Base-by-base conservation (phyloP, 1,140 invertebrate genomes). In the Hirudo medicinalis region DNA sequence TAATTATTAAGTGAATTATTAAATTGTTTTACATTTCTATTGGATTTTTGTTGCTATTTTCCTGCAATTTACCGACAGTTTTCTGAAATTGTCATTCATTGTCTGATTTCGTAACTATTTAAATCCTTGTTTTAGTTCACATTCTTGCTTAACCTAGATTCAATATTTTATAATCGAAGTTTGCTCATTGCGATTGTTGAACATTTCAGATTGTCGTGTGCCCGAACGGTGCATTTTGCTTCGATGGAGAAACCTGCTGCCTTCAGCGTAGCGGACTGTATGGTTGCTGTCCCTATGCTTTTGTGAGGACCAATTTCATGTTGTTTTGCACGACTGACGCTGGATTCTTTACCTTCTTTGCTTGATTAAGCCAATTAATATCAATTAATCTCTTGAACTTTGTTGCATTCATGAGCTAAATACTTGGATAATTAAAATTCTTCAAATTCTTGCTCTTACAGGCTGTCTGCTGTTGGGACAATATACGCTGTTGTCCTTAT, bases 201-300 rank as follows among this genome's bases (percentile, higher is more conserved):
- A 49, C 3, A 49, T 49, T 49, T 49, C 43, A 49, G 43, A 49
- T 49, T 9, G 43, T 49, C 43, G 43, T 49, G 1, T 49, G 43
- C 13, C 43, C 43, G 13, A 49, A 49, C 43, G 43, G 43, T 17
- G 43, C 43, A 0, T 49, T 49, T 49, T 49, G 43, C 13, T 49
- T 49, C 15, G 43, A 49, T 9, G 75, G 73, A 69, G 60, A 67
- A 25, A 78, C 77, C 5, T 78, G 77, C 66, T 78, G 77, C 72
- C 72, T 75, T 40, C 8, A 74, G n/a, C 32, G 69, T 1, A 66
- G 54, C 67, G 75, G 76, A 17, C 5, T 72, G 17, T 77, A 72
- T 57, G 77, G 76, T 43, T 77, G 76, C 54, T 77, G 76, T 71
- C 76, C 76, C 8, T 4, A 72, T 29, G 73, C 75, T 5, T 60